Base-by-base conservation (phyloP, 2,888 invertebrate genomes). In the Oscheius sp. region DNA sequence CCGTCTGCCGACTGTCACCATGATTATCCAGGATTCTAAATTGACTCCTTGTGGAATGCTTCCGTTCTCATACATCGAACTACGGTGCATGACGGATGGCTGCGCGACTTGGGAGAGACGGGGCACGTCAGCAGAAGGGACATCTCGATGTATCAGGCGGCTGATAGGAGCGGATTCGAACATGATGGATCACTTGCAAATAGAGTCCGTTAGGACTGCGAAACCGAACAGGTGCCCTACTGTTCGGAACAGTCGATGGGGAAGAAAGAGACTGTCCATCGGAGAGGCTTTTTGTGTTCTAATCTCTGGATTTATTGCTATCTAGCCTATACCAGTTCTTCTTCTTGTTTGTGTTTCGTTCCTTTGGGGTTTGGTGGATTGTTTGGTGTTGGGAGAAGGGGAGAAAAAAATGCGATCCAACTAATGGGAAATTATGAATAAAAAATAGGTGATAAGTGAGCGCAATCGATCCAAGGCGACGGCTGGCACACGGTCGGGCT, bases 111-210 rank as follows among this genome's bases (percentile, higher is more conserved):
- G 20, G n/a, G 55, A 12, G 37, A 42, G 42, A 61, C 61, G 61
- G 61, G n/a, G 61, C 45, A 25, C 61, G 61, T 61, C 61, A 61
- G 45, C 34, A 23, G 20, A 58, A 27, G 39, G 42, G 31, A 42
- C 42, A 45, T 55, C 55, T 55, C 61, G 61, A 61, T 61, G 61
- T 61, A 61, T 61, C 61, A 61, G 61, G 27, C 61, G 61, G 45
- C 42, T 61, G 61, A 61, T 61, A 61, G 61, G 61, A 61, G 61
- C 61, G 61, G 61, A 61, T 61, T 61, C 61, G 61, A 61, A 61
- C 61, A 61, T 61, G 61, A 61, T 61, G 61, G 61, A 61, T 61
- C 27, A 42, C 29, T 42, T 61, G 42, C 61, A 61, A 61, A 61
- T 61, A 61, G 61, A 61, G 61, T 61, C 61, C 61, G 61, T 55